Evolutionary conservation across 53 echinoderm and acorn worm genomes (phyloP).

Genomic region (Paracentrotus lividus): DNA sequence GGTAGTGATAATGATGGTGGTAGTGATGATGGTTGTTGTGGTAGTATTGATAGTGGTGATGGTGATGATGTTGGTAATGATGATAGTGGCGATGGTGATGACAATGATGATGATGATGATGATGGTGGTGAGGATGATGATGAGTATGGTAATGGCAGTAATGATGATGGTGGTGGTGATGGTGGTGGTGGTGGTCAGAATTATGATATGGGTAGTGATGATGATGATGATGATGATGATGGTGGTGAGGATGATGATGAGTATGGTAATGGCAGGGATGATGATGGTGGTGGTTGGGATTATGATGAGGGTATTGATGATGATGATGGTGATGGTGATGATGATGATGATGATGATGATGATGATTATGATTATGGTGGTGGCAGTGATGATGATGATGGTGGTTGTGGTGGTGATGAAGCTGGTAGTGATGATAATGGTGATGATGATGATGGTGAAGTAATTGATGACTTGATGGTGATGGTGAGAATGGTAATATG

Average conservation of each 20-base stretch:
- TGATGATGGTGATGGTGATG: conserved; percentile 2
- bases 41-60: not conserved
- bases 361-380: not conserved
- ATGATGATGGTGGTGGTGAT: not conserved
- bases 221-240: conserved; percentile 6
- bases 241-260: not conserved
- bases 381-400: conserved; percentile 32
- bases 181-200: not conserved
- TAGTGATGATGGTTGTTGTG: conserved; percentile 19
- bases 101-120: not conserved
- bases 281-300: not conserved
- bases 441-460: conserved; percentile 49
- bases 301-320: not conserved
- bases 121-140: conserved; percentile 28
- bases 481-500: not conserved
- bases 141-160: not conserved
- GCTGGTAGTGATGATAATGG: conserved; percentile 18
- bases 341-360: conserved; percentile 17
- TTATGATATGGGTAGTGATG: not conserved
- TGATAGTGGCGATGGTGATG: conserved; percentile 27
- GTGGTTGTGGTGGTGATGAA: not conserved
- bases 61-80: not conserved
- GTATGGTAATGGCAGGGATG: not conserved
- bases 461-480: conserved; percentile 5
- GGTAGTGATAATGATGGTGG: not conserved